Base-by-base conservation (phyloP, 2,888 invertebrate species). In the Meiosimyza platycephala region DNA sequence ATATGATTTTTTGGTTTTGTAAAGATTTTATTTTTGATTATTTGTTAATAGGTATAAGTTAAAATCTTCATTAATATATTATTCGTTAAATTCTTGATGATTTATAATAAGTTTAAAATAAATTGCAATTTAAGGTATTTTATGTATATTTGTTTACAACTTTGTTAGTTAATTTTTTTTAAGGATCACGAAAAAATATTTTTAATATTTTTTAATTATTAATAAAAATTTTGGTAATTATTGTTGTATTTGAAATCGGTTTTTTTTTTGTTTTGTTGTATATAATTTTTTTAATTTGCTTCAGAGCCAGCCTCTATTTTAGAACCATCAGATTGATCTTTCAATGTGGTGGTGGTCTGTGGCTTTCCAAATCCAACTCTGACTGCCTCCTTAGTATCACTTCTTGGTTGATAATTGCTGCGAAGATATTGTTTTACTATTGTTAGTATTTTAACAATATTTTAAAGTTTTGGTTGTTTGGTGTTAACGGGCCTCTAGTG, bases 401-500 rank as follows among this genome's bases (percentile, higher is more conserved):
- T 54, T 48, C 40, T 33, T 48, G 54, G 57, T 55, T 16, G 65
- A 28, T 71, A 54, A 63, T 64, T 63, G 59, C 51, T 63, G 59
- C 51, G 51, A 48, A 65, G 57, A 33, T 50, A 54, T 11, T 52
- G n/a, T 74, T 76, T 73, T 75, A 73, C 72, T 76, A 73, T 76
- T 76, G 74, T 76, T 75, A 70, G 74, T 71, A 72, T 76, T 75
- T 59, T 74, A 73, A 62, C 72, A 73, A 60, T 69, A 33, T 74
- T 76, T 72, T 50, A 48, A 63, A 33, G 28, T 66, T 22, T 52
- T 18, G 63, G 16, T 60, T 13, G 59, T 69, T n/a, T 71, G 63
- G 54, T 40, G 40, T 40, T 40, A 40, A 7, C 9, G 79, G 79
- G 79, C 79, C 79, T 80, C 79, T 79, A 80, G 76, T 79, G 78